Conservation (phyloP, 2,797 vertebrate genomes). For the Arnoldichthys spilopterus region DNA sequence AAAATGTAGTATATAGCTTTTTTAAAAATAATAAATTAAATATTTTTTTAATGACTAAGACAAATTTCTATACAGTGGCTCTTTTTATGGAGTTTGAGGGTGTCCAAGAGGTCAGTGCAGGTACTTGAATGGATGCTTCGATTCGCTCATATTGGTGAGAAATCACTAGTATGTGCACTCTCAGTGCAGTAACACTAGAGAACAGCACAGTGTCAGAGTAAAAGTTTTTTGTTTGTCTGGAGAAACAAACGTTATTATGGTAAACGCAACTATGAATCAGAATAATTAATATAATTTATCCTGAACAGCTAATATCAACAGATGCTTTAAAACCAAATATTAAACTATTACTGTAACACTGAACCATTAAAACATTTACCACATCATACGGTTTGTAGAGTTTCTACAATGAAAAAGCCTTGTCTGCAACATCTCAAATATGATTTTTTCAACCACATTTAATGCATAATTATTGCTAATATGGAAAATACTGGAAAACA, state of each 20-base stretch:
- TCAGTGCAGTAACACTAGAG: constrained; percentile 50
- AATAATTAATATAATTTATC: background rate
- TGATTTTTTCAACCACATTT: too few relatives aligned
- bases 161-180: constrained; percentile 53
- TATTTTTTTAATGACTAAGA: too few relatives aligned
- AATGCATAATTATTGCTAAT: too few relatives aligned
- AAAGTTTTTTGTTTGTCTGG: constrained; percentile 35
- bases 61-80: constrained; percentile 29
- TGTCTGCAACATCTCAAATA: too few relatives aligned
- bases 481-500: too few relatives aligned
- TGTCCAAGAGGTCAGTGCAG: constrained; percentile 65
- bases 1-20: too few relatives aligned
- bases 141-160: constrained; percentile 65
- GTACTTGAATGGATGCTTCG: constrained; percentile 70
- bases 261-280: background rate
- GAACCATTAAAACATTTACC: too few relatives aligned
- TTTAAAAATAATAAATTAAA: too few relatives aligned
- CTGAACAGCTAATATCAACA: background rate
- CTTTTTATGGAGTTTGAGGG: constrained; percentile 38
- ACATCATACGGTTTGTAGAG: too few relatives aligned
- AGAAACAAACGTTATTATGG: background rate
- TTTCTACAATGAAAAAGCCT: too few relatives aligned
- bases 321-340: too few relatives aligned
- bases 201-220: constrained; percentile 44
- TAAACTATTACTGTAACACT: too few relatives aligned